Base-by-base conservation (phyloP, 2,113 vertebrate genomes). In the Psophia crepitans region DNA sequence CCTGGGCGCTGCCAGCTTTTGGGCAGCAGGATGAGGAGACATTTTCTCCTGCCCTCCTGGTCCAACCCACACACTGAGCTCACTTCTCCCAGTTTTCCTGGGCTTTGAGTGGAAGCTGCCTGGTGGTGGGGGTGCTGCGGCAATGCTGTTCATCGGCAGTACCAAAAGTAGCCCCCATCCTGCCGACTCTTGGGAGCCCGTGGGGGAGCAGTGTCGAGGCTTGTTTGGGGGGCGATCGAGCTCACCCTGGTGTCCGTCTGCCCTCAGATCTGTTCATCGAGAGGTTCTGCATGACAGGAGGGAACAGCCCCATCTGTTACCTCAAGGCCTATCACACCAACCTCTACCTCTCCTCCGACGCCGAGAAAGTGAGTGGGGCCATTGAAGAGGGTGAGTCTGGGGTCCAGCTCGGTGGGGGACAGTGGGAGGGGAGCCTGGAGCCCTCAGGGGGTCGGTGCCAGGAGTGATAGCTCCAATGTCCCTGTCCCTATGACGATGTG, bases 271-370 rank as follows among this genome's bases (percentile, higher is more conserved):
- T 99, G 90, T 98, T 99, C 96, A 98, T 99, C 12, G 99, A 99
- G 97, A 98, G 99, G 87, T 99, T 99, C 98, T 99, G 99, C 96
- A 99, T 99, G 99, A 99, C 99, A 0, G 99, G 99, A 23, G 99
- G 99, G 84, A 99, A 99, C 77, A 99, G 99, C 97, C 99, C 99
- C 61, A 99, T 99, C 77, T 98, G 98, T 95, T 99, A 99, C 97
- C 96, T 99, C 96, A 99, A 99, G 97, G 99, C 99, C 49, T 99
- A 99, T 84, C 99, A 99, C 97, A 98, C 99, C 81, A 99, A 99
- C 98, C 98, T 99, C 61, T 99, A 99, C 97, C 98, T 99, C 96
- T 99, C 99, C 65, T 98, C 99, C 1, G 99, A 99, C 6, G 97
- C 98, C 0, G 90, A 97, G 93, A 99, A 99, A 98, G 99, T 99